Base-by-base conservation (phyloP, 1,140 invertebrate species). In the Semibalanus balanoides region DNA sequence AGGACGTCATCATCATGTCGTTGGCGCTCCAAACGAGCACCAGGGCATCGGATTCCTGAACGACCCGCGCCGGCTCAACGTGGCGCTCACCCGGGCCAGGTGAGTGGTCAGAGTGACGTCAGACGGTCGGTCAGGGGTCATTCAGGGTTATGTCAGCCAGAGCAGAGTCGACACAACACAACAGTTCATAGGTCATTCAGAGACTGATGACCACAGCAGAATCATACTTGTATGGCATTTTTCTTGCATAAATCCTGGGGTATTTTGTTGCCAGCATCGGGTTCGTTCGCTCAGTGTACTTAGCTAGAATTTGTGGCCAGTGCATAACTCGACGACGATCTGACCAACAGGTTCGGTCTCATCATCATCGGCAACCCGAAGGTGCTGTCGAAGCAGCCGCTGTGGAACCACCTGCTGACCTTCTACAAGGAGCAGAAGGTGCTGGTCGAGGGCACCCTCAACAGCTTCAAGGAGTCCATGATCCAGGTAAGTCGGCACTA, bases 281-380 rank as follows among this genome's bases (percentile, higher is more conserved):
- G n/a, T n/a, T n/a, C n/a, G n/a, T n/a, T n/a, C n/a, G n/a, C n/a
- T n/a, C n/a, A n/a, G n/a, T n/a, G n/a, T n/a, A n/a, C n/a, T n/a
- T n/a, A n/a, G n/a, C n/a, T n/a, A n/a, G n/a, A n/a, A n/a, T n/a
- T n/a, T n/a, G n/a, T n/a, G n/a, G n/a, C n/a, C n/a, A n/a, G n/a
- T n/a, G n/a, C n/a, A n/a, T n/a, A n/a, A n/a, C n/a, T n/a, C n/a
- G n/a, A n/a, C n/a, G n/a, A 5, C 35, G 35, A 40, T 17, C 35
- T 17, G 35, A 40, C 35, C 17, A 17, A 22, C 51, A 64, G 78
- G 69, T 99, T 95, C 84, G 98, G 98, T 27, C 92, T 99, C 30
- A 98, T 99, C 73, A 96, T 99, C 79, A 95, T 99, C 75, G 98
- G 98, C 73, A 99, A 99, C 85, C 97, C 98, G 0, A 99, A 99